Percentiles rank a stretch among this genome's conserved stretches.
These are phyloP conservation scores for Coenobita brevimanus DNA, from an alignment of 1,140 invertebrate genomes.

Conservation along the genomic window DNA sequence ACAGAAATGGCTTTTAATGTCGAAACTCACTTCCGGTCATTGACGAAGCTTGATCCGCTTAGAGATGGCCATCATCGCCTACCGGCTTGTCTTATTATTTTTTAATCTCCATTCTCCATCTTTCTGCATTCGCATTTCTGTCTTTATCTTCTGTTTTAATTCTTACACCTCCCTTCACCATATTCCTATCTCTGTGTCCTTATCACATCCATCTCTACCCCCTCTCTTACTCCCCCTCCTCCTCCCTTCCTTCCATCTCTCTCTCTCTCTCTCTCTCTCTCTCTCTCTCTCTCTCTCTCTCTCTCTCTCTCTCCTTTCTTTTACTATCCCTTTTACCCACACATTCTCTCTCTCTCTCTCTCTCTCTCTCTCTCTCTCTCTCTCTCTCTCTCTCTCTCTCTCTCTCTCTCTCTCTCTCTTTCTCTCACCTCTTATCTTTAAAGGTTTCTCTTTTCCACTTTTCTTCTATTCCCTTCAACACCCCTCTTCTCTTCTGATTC, in stretches of 20 bases:
- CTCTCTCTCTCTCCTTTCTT: no score
- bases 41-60: no score
- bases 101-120: neutral
- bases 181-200: slow-evolving; percentile 19
- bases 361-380: slow-evolving; percentile 2
- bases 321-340: no score
- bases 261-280: neutral
- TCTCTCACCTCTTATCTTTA: neutral
- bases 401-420: neutral
- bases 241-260: no score
- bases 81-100: neutral
- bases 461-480: neutral
- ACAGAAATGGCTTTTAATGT: no score
- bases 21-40: no score
- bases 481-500: neutral
- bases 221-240: slow-evolving; percentile 13
- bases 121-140: neutral
- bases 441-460: neutral
- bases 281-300: neutral
- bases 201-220: slow-evolving; percentile 3
- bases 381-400: neutral
- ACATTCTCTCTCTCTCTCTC: no score
- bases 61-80: no score
- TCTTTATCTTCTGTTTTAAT: neutral
- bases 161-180: slow-evolving; percentile 14